Conservation (phyloP, 2,797 vertebrate species). For the Coracias cyanogaster region DNA sequence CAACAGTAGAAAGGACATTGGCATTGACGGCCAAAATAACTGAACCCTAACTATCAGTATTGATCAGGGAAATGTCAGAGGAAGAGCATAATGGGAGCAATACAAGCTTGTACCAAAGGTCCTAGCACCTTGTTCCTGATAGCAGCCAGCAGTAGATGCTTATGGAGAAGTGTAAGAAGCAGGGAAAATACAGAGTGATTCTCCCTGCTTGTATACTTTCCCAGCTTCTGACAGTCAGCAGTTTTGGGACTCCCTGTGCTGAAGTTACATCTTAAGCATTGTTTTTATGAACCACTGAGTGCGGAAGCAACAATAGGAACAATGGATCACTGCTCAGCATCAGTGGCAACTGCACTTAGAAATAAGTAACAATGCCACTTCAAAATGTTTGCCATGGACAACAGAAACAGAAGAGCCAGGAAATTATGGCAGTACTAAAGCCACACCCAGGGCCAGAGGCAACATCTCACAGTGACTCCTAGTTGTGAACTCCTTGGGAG, state of each 20-base stretch:
- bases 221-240: constrained; percentile 42
- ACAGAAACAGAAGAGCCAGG: constrained; percentile 48
- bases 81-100: not conserved
- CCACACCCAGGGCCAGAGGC: constrained; percentile 61
- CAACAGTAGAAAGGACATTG: not conserved
- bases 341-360: constrained; percentile 62
- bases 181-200: not conserved
- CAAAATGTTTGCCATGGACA: constrained; percentile 50
- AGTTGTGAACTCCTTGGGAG: constrained; percentile 25
- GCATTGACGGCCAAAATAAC: not conserved
- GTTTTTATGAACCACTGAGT: constrained; percentile 66
- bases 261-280: constrained; percentile 65
- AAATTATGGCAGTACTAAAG: constrained; percentile 55
- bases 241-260: constrained; percentile 58
- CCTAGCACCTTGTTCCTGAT: not conserved
- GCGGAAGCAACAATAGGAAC: constrained; percentile 61
- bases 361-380: constrained; percentile 68
- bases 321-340: constrained; percentile 70
- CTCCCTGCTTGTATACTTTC: not conserved
- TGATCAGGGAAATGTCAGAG: not conserved
- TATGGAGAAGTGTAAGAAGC: not conserved
- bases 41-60: not conserved
- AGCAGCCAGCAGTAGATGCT: not conserved
- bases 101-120: not conserved
- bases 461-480: constrained; percentile 29